A percentile compares a stretch with the other conserved stretches of the same genome.
Evolutionary conservation across 2,888 invertebrate genomes (phyloP).

Genomic region (Nudaria mundana): DNA sequence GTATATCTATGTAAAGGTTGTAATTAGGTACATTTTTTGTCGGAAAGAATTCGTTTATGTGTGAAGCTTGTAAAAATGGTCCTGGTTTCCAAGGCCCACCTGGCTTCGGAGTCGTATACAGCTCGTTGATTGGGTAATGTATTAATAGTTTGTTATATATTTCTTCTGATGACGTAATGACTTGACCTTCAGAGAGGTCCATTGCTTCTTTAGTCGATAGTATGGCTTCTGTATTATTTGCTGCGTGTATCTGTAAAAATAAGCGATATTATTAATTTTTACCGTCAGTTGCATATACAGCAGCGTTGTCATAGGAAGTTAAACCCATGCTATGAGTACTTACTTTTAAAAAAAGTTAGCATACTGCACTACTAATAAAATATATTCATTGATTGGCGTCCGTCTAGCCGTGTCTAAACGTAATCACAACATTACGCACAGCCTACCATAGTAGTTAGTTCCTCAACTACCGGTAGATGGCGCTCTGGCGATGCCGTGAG

Average conservation of each 20-base stretch:
- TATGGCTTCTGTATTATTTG: not conserved
- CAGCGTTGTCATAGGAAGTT: no score
- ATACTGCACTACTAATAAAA: no score
- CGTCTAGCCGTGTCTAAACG: no score
- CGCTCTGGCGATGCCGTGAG: no score
- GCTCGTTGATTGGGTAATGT: not conserved
- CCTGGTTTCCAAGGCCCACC: not conserved
- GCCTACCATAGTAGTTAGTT: no score
- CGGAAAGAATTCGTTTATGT: not conserved
- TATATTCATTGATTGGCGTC: no score
- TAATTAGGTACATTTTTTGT: constrained; percentile 1
- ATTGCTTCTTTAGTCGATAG: constrained; percentile 8
- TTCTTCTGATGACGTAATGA: constrained; percentile 2
- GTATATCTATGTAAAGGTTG: constrained; percentile 9
- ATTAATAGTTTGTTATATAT: not conserved
- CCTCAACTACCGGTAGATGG: no score
- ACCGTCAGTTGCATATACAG: no score
- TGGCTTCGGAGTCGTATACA: not conserved
- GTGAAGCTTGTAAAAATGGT: not conserved
- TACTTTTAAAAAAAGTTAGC: no score
- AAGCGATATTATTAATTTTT: no score
- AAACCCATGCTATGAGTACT: no score
- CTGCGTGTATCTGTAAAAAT: constrained; percentile 7
- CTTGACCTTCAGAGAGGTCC: not conserved
- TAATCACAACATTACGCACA: no score